Evolutionary conservation across 2,888 invertebrate genomes (phyloP).

Genomic region (Microctonus hyperodae): DNA sequence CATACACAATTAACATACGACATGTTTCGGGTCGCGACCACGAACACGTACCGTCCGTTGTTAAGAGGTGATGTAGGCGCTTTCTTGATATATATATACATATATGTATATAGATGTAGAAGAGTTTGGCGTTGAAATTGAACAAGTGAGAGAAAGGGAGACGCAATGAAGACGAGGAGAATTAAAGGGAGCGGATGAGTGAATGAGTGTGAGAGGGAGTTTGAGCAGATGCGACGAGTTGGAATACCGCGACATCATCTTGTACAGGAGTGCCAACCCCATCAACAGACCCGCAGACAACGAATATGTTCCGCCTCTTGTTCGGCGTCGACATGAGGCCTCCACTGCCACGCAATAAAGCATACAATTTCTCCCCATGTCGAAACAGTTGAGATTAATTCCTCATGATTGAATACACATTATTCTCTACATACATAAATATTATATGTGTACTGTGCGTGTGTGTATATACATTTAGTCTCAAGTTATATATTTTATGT

Average conservation of each 20-base stretch:
- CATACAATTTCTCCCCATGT: slow-evolving; percentile 16
- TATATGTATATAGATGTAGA: slow-evolving; percentile 35
- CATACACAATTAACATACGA: slow-evolving; percentile 43
- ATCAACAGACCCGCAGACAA: slow-evolving; percentile 35
- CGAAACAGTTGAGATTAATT: slow-evolving; percentile 25
- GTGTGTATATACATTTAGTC: too few relatives aligned
- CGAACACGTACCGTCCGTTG: slow-evolving; percentile 36
- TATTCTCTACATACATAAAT: not conserved
- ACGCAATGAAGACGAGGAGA: slow-evolving; percentile 29
- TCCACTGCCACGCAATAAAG: not conserved
- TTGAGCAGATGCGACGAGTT: slow-evolving; percentile 38
- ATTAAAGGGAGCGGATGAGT: not conserved
- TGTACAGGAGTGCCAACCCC: slow-evolving; percentile 42
- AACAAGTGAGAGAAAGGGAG: slow-evolving; percentile 35
- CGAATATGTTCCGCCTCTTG: slow-evolving; percentile 24
- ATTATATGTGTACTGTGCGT: too few relatives aligned
- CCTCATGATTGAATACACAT: slow-evolving; percentile 26
- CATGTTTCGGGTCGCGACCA: slow-evolving; percentile 39
- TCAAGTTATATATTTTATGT: too few relatives aligned
- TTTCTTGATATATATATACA: slow-evolving; percentile 32
- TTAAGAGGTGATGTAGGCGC: slow-evolving; percentile 33
- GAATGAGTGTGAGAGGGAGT: slow-evolving; percentile 28
- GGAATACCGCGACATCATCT: slow-evolving; percentile 42
- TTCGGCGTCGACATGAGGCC: slow-evolving; percentile 10
- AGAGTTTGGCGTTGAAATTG: slow-evolving; percentile 36